Evolutionary conservation across 2,797 vertebrate species (phyloP).

Genomic region (Coendou prehensilis): DNA sequence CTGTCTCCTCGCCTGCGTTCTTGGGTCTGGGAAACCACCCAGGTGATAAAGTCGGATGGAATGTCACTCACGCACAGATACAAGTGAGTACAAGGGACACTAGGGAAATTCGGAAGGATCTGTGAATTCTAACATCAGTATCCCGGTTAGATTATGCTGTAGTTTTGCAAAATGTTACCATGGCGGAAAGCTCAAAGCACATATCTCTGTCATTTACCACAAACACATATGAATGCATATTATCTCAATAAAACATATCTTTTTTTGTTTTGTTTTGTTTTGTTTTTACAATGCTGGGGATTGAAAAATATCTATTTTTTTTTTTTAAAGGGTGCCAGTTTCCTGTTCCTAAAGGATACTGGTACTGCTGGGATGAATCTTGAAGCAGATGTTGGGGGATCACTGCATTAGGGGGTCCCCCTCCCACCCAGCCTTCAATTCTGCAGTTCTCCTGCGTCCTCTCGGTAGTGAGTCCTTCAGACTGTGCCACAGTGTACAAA

Average conservation of each 20-base stretch:
- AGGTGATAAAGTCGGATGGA: not conserved
- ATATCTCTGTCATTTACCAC: not conserved
- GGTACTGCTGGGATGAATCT: not conserved
- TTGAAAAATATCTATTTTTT: not conserved
- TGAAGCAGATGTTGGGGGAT: fast-evolving
- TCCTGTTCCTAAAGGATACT: not conserved
- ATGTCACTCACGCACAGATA: not conserved
- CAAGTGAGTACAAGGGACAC: not conserved
- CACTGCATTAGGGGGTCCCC: not conserved
- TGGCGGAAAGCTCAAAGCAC: not conserved
- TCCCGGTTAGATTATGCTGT: not conserved
- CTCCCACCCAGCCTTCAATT: not conserved
- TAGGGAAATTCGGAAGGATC: too few species aligned
- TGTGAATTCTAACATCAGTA: too few species aligned
- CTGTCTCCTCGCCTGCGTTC: too few species aligned
- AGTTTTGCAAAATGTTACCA: not conserved
- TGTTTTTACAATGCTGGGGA: not conserved
- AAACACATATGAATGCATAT: not conserved
- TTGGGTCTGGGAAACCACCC: too few species aligned
- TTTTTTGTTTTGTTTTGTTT: not conserved
- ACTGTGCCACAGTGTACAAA: fast-evolving
- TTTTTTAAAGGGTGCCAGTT: not conserved
- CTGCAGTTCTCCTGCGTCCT: not conserved
- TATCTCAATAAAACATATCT: not conserved
- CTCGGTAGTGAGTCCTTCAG: not conserved